These are phyloP conservation scores for Abrostola tripartita DNA, from an alignment of 2,888 invertebrate species.

Conservation along the genomic window DNA sequence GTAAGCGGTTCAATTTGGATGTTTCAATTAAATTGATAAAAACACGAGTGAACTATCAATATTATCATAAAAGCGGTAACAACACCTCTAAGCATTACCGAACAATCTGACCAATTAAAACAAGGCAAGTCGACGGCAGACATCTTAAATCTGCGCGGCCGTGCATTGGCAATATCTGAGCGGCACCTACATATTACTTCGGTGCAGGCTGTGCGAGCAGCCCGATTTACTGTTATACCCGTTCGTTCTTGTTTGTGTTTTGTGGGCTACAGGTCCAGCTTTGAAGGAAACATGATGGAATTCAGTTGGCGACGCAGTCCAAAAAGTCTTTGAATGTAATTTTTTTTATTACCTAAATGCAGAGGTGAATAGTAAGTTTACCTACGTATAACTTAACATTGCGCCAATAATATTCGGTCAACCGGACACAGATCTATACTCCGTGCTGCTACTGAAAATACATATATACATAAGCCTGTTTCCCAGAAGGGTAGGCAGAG, in stretches of 20 bases:
- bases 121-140: conserved; percentile 85
- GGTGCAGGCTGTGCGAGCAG: conserved; percentile 59
- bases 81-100: conserved; percentile 65
- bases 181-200: conserved; percentile 74
- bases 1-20: too few species aligned
- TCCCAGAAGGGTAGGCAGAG: too few species aligned
- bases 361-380: too few species aligned
- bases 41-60: background rate
- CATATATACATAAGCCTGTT: too few species aligned
- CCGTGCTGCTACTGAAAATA: too few species aligned
- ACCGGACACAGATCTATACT: too few species aligned
- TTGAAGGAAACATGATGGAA: conserved; percentile 32
- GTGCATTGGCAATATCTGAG: conserved; percentile 86
- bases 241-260: conserved; percentile 47
- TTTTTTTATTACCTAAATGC: too few species aligned
- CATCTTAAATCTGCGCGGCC: conserved; percentile 86
- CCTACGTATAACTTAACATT: too few species aligned
- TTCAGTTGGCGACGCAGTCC: too few species aligned
- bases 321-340: too few species aligned
- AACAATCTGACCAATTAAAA: conserved; percentile 82
- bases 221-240: conserved; percentile 65
- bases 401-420: too few species aligned
- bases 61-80: conserved; percentile 20
- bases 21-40: background rate
- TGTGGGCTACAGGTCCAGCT: conserved; percentile 30